Evolutionary conservation across 2,888 invertebrate species (phyloP).

Genomic region (Anticlea derivata): DNA sequence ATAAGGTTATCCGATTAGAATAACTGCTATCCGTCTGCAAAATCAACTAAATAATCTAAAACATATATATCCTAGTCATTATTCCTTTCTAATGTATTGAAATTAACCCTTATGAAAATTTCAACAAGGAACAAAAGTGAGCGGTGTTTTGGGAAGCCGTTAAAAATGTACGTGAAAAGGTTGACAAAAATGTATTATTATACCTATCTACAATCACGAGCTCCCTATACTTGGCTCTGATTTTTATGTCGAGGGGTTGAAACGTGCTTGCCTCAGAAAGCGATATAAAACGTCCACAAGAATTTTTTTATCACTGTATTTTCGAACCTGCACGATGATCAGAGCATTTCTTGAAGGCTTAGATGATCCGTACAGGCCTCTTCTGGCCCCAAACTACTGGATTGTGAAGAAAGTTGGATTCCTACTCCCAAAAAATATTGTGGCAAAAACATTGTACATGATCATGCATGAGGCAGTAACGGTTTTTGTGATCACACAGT

Average conservation of each 20-base stretch:
- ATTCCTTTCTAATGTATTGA: neutral
- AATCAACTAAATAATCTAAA: no score
- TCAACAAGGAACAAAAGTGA: constrained; percentile 1
- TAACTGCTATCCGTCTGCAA: no score
- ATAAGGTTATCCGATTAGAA: no score
- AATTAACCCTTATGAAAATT: constrained; percentile 15
- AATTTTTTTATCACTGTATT: constrained; percentile 23
- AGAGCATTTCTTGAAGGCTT: constrained; percentile 45
- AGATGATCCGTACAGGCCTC: constrained; percentile 56
- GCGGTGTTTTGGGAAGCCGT: neutral
- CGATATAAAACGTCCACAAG: constrained; percentile 13
- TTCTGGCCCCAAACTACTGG: constrained; percentile 69
- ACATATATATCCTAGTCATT: neutral
- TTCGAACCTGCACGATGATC: constrained; percentile 25
- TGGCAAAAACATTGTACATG: constrained; percentile 46
- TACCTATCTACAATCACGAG: neutral
- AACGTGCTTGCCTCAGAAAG: constrained; percentile 5
- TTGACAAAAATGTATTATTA: constrained; percentile 14
- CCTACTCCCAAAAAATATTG: constrained; percentile 53
- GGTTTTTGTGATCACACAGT: constrained; percentile 64
- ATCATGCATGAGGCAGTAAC: constrained; percentile 55
- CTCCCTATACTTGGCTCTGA: constrained; percentile 8
- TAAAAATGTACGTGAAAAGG: constrained; percentile 5
- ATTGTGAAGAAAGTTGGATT: constrained; percentile 55
- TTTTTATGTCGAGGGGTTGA: constrained; percentile 21